Evolutionary conservation across 1,140 invertebrate species (phyloP).

Genomic region (Sarcophaga bullata): DNA sequence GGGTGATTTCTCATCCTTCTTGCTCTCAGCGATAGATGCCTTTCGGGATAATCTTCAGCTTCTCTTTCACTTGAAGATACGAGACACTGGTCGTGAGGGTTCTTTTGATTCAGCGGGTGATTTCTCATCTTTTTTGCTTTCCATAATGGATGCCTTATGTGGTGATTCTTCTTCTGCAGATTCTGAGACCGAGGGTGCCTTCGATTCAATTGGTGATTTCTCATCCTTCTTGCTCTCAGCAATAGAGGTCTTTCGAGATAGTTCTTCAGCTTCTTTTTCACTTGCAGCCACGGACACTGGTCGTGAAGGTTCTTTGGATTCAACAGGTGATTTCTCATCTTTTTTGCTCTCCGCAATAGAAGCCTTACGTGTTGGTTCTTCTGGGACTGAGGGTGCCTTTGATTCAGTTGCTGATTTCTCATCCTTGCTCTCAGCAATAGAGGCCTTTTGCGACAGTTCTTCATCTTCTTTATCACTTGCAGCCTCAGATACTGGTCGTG

Average conservation of each 20-base stretch:
- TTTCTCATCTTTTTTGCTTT: conserved; percentile 44
- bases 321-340: conserved; percentile 45
- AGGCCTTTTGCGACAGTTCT: conserved; percentile 15
- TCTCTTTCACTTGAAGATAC: conserved; percentile 38
- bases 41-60: conserved; percentile 45
- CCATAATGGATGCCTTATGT: conserved; percentile 37
- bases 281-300: conserved; percentile 45
- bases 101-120: conserved; percentile 47
- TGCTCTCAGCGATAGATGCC: conserved; percentile 44
- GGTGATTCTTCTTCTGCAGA: conserved; percentile 38
- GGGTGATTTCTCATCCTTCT: conserved; percentile 25
- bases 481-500: conserved; percentile 42
- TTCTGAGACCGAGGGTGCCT: conserved; percentile 40
- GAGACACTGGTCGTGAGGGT: conserved; percentile 42
- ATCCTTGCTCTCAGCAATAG: conserved; percentile 40
- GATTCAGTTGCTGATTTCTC: conserved; percentile 34
- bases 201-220: conserved; percentile 38
- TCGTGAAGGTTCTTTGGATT: conserved; percentile 44
- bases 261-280: conserved; percentile 16
- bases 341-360: conserved; percentile 45
- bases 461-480: conserved; percentile 27
- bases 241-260: conserved; percentile 45
- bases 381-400: conserved; percentile 17
- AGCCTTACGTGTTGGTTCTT: conserved; percentile 40
- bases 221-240: conserved; percentile 44